Evolutionary conservation across 2,888 invertebrate genomes (phyloP), one percentile per base, ranked within the genome.

Genomic region (Hermaeophaga mercurialis): DNA sequence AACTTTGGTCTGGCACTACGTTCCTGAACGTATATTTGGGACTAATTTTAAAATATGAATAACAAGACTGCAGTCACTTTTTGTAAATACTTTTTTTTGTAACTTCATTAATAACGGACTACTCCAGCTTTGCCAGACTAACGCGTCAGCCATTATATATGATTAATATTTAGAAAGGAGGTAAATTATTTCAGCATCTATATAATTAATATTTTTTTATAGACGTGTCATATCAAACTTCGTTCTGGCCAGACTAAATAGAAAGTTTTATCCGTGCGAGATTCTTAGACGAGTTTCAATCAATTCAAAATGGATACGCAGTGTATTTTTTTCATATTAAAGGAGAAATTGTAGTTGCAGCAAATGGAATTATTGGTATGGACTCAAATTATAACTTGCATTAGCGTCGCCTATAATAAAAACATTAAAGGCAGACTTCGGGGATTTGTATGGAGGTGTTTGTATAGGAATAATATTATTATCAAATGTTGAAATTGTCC

Each of bases 251-350:
- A 47, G 39, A 22, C 14, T 18, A 1, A 38, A 57, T 26, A 61
- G 59, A 15, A 52, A 17, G 24, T 63, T 47, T 22, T 58, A 54
- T 18, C 61, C 63, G 1, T 61, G 61, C 41, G 19, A 59, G 0
- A 46, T 63, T 12, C 43, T 63, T 17, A 53, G 58, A 11, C 39
- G 52, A 14, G 44, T 58, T 14, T 28, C 54, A 2, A 8, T 36
- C n/a, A 12, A 54, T 58, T 11, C 38, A 47, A 9, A 45, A 55
- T 15, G 61, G 63, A 11, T 61, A 53, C 36, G 48, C 41, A n/a
- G 61, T 63, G 14, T 63, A 59, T 31, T 59, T 63, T 47, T 48
- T 63, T 22, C 61, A 58, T 39, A 38, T 53, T 36, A 57, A 61
- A 47, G 41, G 54, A 24, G 61, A 61, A 48, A 61, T 56, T 1